Evolutionary conservation across 2,797 vertebrate genomes (phyloP).

Genomic region (Crax fasciolata): DNA sequence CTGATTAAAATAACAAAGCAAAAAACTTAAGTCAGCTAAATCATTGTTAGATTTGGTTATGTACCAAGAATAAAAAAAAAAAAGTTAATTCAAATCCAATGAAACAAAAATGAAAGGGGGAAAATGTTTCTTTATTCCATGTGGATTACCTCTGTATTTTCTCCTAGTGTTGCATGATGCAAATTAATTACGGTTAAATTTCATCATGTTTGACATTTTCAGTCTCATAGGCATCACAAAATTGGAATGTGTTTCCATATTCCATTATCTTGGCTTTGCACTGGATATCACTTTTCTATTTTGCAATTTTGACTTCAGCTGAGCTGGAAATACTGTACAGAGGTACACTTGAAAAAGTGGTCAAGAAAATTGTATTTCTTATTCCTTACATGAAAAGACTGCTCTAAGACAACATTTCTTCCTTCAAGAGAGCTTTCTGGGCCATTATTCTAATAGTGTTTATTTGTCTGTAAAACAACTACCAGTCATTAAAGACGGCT

Average conservation of each 20-base stretch:
- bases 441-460: background rate
- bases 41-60: background rate
- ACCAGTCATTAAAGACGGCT: background rate
- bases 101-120: background rate
- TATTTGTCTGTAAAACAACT: background rate
- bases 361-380: constrained; percentile 4
- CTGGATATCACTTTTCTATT: background rate
- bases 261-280: background rate
- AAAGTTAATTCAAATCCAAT: background rate
- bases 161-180: background rate
- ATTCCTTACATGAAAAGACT: background rate
- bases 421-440: background rate
- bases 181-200: background rate
- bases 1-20: background rate
- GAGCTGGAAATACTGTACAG: background rate
- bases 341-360: background rate
- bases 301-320: background rate
- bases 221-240: background rate
- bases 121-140: background rate
- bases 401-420: background rate
- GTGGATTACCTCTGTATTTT: background rate
- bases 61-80: background rate
- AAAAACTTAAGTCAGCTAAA: background rate
- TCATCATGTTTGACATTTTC: background rate
- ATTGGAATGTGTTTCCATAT: background rate